Evolutionary conservation across 2,113 vertebrate genomes (phyloP), one percentile per base, ranked within the genome.

Genomic region (Turnix velox): DNA sequence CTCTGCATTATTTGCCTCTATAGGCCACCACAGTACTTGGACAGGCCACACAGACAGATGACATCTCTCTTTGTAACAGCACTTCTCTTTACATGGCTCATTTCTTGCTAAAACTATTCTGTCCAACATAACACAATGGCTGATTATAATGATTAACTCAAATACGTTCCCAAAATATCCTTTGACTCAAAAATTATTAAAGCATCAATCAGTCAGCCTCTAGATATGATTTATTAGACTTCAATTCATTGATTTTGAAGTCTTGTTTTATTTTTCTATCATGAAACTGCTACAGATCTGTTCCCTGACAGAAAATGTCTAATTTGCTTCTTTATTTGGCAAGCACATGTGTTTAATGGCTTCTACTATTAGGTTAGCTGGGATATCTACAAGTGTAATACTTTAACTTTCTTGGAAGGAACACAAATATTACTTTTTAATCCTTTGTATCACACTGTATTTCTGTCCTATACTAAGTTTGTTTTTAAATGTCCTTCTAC

Each of bases 191-290:
- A 65, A 75, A 89, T 18, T 49, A 83, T 72, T 79, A 76, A 90
- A 69, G 7, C 37, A 73, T 92, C 84, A 87, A 40, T 74, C 84
- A 87, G 7, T 76, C 74, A 85, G 58, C 7, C 59, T 73, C 54
- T 91, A 93, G 94, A 80, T 82, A 30, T 85, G 42, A 90, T 79
- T 87, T 85, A 84, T 94, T 87, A 87, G 66, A 45, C 54, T 91
- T 81, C 24, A 16, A 67, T 79, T 88, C 54, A 77, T 9, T 83
- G n/a, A 74, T 85, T 91, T 91, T 76, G 18, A 89, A 83, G 33
- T 78, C 39, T 51, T 62, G 20, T 82, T 89, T 78, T 78, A 58
- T 66, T 87, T 82, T 90, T 69, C 45, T 93, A 12, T 76, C 46
- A 45, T 61, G 37, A 72, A 57, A 79, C 39, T 54, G 18, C 18